Evolutionary conservation across 2,888 invertebrate genomes (phyloP).

Genomic region (Cyclophora punctaria): DNA sequence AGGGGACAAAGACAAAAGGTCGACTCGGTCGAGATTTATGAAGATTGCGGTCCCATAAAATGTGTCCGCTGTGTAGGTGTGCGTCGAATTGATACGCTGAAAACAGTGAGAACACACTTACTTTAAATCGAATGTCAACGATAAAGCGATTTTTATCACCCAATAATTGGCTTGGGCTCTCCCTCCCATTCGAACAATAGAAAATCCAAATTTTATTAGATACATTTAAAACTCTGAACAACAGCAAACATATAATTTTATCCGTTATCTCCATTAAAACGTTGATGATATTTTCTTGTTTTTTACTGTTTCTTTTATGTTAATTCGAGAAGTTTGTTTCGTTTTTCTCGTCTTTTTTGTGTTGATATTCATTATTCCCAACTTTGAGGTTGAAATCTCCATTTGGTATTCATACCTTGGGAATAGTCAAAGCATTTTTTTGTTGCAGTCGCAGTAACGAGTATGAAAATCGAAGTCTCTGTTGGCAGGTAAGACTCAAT

Average conservation of each 20-base stretch:
- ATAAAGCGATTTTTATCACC: no score
- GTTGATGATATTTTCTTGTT: slow-evolving; percentile 12
- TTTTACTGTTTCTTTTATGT: slow-evolving; percentile 12
- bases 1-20: slow-evolving; percentile 62
- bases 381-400: slow-evolving; percentile 11
- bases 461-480: slow-evolving; percentile 40
- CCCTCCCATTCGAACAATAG: no score
- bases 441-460: slow-evolving; percentile 25
- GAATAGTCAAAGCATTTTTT: slow-evolving; percentile 14
- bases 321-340: slow-evolving; percentile 8
- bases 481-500: slow-evolving; percentile 53
- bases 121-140: no score
- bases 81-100: slow-evolving; percentile 20
- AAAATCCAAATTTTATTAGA: no score
- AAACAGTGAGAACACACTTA: slow-evolving; percentile 6
- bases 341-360: slow-evolving; percentile 9
- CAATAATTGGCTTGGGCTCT: no score
- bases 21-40: slow-evolving; percentile 57
- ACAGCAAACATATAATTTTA: background rate
- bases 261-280: slow-evolving; percentile 7
- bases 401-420: slow-evolving; percentile 10
- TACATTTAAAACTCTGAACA: no score
- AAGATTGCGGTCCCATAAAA: slow-evolving; percentile 52
- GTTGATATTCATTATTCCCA: slow-evolving; percentile 15
- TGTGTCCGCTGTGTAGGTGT: slow-evolving; percentile 30